Base-by-base conservation (phyloP, 2,113 vertebrate species). In the Mormoops blainvillei region DNA sequence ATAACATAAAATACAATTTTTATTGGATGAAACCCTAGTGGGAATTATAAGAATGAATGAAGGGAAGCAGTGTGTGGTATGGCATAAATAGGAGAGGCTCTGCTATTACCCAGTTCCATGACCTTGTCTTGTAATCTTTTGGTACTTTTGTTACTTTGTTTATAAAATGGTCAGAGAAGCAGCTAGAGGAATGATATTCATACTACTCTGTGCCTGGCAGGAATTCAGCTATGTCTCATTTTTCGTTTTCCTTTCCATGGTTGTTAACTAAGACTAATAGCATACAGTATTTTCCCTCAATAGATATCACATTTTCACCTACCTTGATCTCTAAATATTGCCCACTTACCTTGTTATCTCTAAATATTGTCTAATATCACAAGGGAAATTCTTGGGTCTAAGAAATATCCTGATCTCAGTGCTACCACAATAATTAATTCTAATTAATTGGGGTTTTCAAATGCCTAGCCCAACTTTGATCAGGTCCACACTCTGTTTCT, bases 1-100 rank as follows among this genome's bases (percentile, higher is more conserved):
- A 33, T 87, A 94, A 87, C 12, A 96, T 78, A 71, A 80, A 67
- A n/a, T 70, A 28, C 0, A 56, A 20, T 76, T 94, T 96, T 89
- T 87, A 68, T 58, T 90, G 48, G 70, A 50, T 12, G 80, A 74
- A 93, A 68, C 65, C 33, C 80, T 92, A 63, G 38, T 70, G 52
- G 54, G 61, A 68, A 80, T 78, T 89, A 12, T 77, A 78, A 93
- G 63, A 83, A 94, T 67, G 81, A 90, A 70, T 68, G 41, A 90
- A 96, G 22, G 12, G n/a, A 63, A 84, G 50, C 33, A 52, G 0
- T 81, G 31, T 43, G 19, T 41, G 19, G 26, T 20, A 5, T 5
- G 5, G 14, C 48, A 22, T 61, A 70, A 81, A 41, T 2, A 43
- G 14, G 63, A 11, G n/a, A 76, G 20, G n/a, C 45, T 93, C 26